Conservation (phyloP, 2,113 vertebrate genomes). For the Vidua macroura region DNA sequence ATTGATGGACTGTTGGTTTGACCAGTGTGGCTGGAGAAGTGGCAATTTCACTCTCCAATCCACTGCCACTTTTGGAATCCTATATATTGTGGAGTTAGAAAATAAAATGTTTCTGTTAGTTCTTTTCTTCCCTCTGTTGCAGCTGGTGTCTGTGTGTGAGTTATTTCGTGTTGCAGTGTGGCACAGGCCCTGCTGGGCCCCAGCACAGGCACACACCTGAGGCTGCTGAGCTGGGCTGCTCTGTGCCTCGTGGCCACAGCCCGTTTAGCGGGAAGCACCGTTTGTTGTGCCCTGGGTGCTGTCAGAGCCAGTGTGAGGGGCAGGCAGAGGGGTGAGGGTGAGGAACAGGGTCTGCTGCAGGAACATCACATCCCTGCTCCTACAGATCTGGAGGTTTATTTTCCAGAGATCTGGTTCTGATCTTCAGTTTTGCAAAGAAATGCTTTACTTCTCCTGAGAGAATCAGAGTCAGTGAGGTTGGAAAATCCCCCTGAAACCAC, state of each 20-base stretch:
- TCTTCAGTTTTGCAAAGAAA: not conserved
- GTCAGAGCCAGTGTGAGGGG: not conserved
- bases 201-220: not conserved
- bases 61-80: too few species aligned
- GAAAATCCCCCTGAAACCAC: not conserved
- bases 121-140: too few species aligned
- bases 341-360: not conserved
- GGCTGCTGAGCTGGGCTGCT: not conserved
- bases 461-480: not conserved
- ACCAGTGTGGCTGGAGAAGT: too few species aligned
- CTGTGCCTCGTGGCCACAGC: too few species aligned
- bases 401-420: not conserved
- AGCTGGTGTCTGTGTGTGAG: too few species aligned
- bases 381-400: too few species aligned
- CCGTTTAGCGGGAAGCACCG: not conserved
- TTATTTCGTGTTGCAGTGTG: too few species aligned
- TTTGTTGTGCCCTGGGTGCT: not conserved
- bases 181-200: not conserved
- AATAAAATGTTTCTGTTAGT: too few species aligned
- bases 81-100: too few species aligned
- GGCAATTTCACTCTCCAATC: too few species aligned
- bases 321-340: fast-evolving
- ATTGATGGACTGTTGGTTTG: too few species aligned
- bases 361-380: not conserved
- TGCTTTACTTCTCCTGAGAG: not conserved